Evolutionary conservation across 2,797 vertebrate genomes (phyloP).

Genomic region (Diplodus puntazzo): DNA sequence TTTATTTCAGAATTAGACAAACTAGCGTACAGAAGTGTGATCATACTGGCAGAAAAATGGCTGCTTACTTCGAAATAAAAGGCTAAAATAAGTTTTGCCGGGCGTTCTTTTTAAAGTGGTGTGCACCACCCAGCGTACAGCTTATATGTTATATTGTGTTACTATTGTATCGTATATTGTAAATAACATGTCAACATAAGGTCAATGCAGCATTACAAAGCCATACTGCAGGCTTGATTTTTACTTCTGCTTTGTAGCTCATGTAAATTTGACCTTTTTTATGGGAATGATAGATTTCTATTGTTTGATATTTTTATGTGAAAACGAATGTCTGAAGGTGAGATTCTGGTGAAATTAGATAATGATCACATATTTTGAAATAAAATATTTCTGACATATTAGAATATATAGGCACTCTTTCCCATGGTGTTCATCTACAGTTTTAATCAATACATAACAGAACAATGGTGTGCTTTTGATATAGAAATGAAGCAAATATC

Average conservation of each 20-base stretch:
- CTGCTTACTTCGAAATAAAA: background rate
- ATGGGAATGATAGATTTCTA: background rate
- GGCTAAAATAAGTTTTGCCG: background rate
- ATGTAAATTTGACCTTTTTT: background rate
- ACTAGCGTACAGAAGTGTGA: background rate
- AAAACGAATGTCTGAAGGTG: background rate
- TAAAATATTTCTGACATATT: background rate
- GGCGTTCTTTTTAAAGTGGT: no score
- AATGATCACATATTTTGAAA: background rate
- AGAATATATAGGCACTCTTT: no score
- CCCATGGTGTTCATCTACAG: background rate
- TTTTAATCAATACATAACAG: background rate
- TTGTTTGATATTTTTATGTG: background rate
- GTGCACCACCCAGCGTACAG: no score
- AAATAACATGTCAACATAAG: background rate
- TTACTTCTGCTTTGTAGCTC: background rate
- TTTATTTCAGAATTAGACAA: background rate
- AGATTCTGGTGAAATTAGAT: background rate
- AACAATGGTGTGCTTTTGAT: background rate
- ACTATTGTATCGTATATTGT: no score
- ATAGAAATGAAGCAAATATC: background rate
- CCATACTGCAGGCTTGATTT: background rate
- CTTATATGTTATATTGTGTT: no score
- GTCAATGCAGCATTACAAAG: background rate
- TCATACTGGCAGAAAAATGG: background rate